Evolutionary conservation across 2,888 invertebrate species (phyloP).

Genomic region (Thecophora atra): DNA sequence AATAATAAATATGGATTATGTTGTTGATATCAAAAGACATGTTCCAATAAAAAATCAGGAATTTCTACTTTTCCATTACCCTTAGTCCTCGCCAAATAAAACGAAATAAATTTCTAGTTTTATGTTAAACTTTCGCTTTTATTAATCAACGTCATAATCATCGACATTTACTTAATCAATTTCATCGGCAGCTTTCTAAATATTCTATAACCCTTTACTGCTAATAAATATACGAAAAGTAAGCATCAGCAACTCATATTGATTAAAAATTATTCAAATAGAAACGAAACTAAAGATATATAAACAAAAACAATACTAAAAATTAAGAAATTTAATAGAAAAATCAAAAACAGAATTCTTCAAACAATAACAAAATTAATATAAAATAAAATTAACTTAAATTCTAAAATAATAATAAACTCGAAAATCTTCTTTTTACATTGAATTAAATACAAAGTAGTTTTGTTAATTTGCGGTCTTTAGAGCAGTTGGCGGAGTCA

Average conservation of each 20-base stretch:
- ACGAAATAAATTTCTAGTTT: constrained; percentile 7
- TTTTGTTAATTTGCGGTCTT: constrained; percentile 1
- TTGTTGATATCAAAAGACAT: not conserved
- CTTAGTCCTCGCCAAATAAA: not conserved
- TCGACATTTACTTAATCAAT: constrained; percentile 9
- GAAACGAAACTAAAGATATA: not conserved
- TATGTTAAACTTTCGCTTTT: constrained; percentile 21
- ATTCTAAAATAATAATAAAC: not conserved
- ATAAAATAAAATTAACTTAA: not conserved
- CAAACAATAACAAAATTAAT: not conserved
- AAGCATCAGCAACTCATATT: not conserved
- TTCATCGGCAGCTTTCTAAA: not conserved
- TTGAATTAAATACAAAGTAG: not conserved
- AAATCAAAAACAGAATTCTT: not conserved
- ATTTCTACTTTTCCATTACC: no score
- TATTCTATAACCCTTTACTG: constrained; percentile 15
- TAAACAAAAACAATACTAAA: not conserved
- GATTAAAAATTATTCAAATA: constrained; percentile 4
- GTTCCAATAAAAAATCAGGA: not conserved
- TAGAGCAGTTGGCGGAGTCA: not conserved
- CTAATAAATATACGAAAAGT: not conserved
- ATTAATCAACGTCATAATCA: constrained; percentile 24
- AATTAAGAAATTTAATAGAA: constrained; percentile 5
- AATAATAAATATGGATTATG: no score
- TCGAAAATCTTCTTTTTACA: constrained; percentile 6